These are phyloP conservation scores for Coracias cyanogaster DNA, from an alignment of 2,797 vertebrate genomes.

Conservation along the genomic window DNA sequence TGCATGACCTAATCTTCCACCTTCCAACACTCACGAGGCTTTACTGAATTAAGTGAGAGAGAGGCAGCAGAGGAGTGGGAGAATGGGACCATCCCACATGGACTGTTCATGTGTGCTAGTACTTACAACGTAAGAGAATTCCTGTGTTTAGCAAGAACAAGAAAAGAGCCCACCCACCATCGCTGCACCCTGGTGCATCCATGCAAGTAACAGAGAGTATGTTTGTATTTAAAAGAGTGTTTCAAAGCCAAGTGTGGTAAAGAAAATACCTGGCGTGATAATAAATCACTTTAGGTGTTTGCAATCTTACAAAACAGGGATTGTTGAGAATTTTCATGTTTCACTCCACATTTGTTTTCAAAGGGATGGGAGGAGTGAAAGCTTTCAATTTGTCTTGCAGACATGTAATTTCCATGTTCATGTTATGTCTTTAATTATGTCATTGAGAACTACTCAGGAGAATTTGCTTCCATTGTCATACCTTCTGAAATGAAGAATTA, in stretches of 20 bases:
- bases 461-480: slow-evolving; percentile 4
- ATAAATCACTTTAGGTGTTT: slow-evolving; percentile 50
- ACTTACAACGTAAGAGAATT: background rate
- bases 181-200: background rate
- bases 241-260: slow-evolving; percentile 56
- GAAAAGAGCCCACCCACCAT: slow-evolving; percentile 28
- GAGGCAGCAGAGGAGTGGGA: background rate
- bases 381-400: slow-evolving; percentile 15
- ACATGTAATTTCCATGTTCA: background rate
- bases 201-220: slow-evolving; percentile 2
- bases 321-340: slow-evolving; percentile 18
- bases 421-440: slow-evolving; percentile 1
- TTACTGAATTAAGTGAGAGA: slow-evolving; percentile 34
- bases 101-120: background rate
- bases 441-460: background rate
- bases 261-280: slow-evolving; percentile 46
- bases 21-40: background rate
- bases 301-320: slow-evolving; percentile 5
- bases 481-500: background rate
- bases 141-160: slow-evolving; percentile 24
- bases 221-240: slow-evolving; percentile 32
- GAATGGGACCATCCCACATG: background rate
- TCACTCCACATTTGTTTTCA: background rate
- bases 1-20: slow-evolving; percentile 49
- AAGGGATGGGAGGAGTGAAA: background rate